Evolutionary conservation across 2,888 invertebrate genomes (phyloP).

Genomic region (Hemaris fuciformis): DNA sequence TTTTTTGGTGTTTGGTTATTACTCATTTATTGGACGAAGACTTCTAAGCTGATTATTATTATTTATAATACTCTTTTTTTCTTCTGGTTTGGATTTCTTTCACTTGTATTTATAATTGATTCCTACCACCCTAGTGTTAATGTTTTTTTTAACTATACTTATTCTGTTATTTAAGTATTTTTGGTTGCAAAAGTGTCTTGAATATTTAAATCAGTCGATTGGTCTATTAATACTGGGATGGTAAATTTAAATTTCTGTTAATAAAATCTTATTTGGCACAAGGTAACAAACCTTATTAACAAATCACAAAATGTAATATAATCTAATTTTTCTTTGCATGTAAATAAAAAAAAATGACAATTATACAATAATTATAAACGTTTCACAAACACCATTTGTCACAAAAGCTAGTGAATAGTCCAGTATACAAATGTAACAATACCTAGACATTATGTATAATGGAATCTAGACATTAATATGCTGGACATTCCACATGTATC

Average conservation of each 20-base stretch:
- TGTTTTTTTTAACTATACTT: not conserved
- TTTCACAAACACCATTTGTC: not conserved
- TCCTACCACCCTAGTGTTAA: not conserved
- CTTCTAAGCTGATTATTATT: not conserved
- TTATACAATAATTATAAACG: not conserved
- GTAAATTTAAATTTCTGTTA: not conserved
- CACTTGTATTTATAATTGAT: not conserved
- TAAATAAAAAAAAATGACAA: not conserved
- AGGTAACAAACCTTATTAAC: too few species aligned
- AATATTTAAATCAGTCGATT: too few species aligned
- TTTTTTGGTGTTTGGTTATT: not conserved
- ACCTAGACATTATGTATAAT: too few species aligned
- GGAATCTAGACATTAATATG: too few species aligned
- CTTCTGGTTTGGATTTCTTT: not conserved
- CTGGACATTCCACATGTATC: not conserved
- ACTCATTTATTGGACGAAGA: too few species aligned
- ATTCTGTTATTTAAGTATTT: too few species aligned
- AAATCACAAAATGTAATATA: not conserved
- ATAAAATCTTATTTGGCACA: too few species aligned
- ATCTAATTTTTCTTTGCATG: not conserved
- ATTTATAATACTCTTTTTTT: not conserved
- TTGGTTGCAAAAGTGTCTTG: too few species aligned
- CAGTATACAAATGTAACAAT: not conserved
- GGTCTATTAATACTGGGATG: not conserved
- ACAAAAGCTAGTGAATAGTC: not conserved